Base-by-base conservation (phyloP, 2,888 invertebrate species). In the Coenonympha glycerion region DNA sequence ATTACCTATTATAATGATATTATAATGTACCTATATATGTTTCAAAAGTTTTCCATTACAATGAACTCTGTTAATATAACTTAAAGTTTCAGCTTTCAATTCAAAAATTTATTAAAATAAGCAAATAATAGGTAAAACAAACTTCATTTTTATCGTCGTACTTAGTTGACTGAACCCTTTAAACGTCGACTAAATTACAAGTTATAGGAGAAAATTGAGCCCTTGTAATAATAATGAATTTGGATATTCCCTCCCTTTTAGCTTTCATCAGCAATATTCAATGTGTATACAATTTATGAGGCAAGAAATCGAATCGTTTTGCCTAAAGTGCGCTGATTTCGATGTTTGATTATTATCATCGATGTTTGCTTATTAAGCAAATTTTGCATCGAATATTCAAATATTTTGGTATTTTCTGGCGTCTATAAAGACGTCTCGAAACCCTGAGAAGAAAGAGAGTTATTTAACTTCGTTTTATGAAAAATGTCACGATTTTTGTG, bases 221-320 rank as follows among this genome's bases (percentile, higher is more conserved):
- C 15, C 19, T 13, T 30, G 36, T 47, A 42, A 50, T 50, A 55
- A 58, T 49, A 55, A 53, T 52, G 36, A 53, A 44, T 55, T 51
- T 37, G 48, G 26, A 30, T 54, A 37, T 36, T 55, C 13, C 21
- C 31, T 52, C 42, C 42, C 31, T 26, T 51, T 53, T 51, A 36
- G 22, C 18, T 49, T 45, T 47, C 28, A 45, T 36, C 19, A 33
- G 15, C 15, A 30, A 40, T 47, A 40, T 46, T 39, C 19, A 46
- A 45, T 34, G 16, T 48, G 48, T 46, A 40, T 49, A 34, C 24
- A 49, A 53, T 53, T 34, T 31, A 41, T 46, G 53, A 53, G 28
- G 21, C 16, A 40, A 39, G 22, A 45, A 46, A 49, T 45, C 49
- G 21, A 28, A 45, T 34, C 45, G 33, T 6, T 44, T 45, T 11